Evolutionary conservation across 2,113 vertebrate genomes (phyloP).

Genomic region (Macquaria australasica): DNA sequence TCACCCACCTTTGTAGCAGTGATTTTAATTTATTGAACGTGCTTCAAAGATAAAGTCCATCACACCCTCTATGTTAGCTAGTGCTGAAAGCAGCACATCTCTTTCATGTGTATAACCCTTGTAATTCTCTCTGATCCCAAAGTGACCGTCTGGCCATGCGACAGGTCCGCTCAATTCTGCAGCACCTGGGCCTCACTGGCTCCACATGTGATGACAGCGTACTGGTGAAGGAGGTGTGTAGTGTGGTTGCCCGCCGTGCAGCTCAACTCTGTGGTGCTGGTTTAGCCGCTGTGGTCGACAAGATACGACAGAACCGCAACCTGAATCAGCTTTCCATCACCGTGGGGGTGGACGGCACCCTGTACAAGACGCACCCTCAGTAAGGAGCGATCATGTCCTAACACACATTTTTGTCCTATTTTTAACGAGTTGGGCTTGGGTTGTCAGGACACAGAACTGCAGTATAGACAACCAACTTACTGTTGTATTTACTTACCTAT

Average conservation of each 20-base stretch:
- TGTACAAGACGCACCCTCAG: conserved; percentile 98
- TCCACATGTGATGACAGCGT: conserved; percentile 96
- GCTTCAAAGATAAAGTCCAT: neutral
- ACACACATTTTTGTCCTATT: neutral
- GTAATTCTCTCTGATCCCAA: neutral
- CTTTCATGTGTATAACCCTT: neutral
- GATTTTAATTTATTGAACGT: neutral
- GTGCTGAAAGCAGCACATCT: neutral
- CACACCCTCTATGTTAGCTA: neutral
- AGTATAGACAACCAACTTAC: too few species aligned
- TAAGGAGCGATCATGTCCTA: conserved; percentile 64
- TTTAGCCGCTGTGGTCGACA: conserved; percentile 95
- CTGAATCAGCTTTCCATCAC: conserved; percentile 90
- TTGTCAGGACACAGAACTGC: neutral
- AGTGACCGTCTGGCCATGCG: conserved; percentile 96
- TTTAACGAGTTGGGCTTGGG: neutral
- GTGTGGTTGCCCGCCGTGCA: conserved; percentile 88
- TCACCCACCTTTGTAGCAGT: neutral
- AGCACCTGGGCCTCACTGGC: conserved; percentile 92
- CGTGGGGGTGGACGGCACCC: conserved; percentile 94
- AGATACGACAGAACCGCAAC: conserved; percentile 92
- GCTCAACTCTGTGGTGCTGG: conserved; percentile 95
- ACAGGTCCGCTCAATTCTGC: conserved; percentile 95
- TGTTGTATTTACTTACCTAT: too few species aligned
- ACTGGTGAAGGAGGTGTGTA: conserved; percentile 96